Evolutionary conservation across 1,140 invertebrate species (phyloP), one percentile per base, ranked within the genome.

Genomic region (Habropoda laboriosa): DNA sequence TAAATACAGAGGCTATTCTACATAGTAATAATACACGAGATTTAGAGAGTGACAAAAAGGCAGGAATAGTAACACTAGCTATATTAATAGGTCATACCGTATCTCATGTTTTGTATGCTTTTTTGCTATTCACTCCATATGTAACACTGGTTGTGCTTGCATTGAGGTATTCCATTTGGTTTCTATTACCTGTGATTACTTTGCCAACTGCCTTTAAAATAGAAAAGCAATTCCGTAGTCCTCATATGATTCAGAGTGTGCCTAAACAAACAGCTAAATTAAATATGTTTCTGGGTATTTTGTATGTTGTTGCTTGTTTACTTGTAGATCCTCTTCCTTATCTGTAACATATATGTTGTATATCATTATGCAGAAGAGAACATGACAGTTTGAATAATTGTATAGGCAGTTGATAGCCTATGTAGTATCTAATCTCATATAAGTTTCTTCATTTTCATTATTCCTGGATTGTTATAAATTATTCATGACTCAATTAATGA

Each of bases 11-110:
- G 91, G 98, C 98, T 35, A 98, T 99, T 87, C 93, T 99, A 60
- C 98, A 99, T 90, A 97, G 97, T 86, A 99, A 99, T 87, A 99
- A 99, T 90, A 98, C 97, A 1, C 94, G 98, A 80, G 98, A 99
- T 93, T 94, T 97, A 82, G 97, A 97, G 78, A 95, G 94, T 80
- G 98, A 99, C 89, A 95, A 95, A 66, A 95, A 95, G 88, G 97
- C 96, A 74, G 97, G 97, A 53, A 98, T 98, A 80, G 97, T 99
- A 0, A 99, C 98, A 8, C 91, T 99, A 81, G 98, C 98, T 12
- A 98, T 99, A 89, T 91, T 98, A n/a, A 96, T 99, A 85, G 98
- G 98, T 21, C 96, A 96, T 86, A 97, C 97, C 53, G 96, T 96
- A 72, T 99, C 98, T 16, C 97, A 98, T 92, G 94, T 98, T 78